Evolutionary conservation across 2,113 vertebrate genomes (phyloP), one percentile per base, ranked within the genome.

Genomic region (Syngnathus scovelli): DNA sequence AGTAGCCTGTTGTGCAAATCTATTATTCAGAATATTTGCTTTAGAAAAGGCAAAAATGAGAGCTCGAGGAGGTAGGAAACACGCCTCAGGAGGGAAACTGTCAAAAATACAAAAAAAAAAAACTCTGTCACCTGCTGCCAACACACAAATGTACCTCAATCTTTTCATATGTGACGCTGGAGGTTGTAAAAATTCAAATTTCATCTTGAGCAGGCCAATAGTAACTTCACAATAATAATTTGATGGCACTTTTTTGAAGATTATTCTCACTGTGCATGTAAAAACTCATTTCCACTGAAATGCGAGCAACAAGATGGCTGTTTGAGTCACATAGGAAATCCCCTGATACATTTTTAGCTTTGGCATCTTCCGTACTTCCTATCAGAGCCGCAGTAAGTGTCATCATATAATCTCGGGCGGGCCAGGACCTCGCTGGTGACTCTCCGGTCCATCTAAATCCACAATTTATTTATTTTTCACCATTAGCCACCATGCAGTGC

Each of bases 241-340:
- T 33, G 27, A 33, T 33, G 27, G 27, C 27, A 33, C 27, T 3
- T 33, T 33, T 33, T 33, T 3, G 27, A 33, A 33, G 27, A 33
- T 33, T 33, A 3, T 33, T 46, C 43, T 46, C 4, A 16, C 5
- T 16, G 44, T 46, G 15, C 15, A 46, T 16, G 27, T 9, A 41
- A 41, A 41, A 9, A 41, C 39, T 1, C 1, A 41, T 41, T 9
- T 41, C 39, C 39, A 6, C 6, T 41, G 70, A 65, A 66, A 82
- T 67, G 69, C 78, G 10, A 81, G 83, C 78, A 80, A 85, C 81
- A 68, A 75, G 65, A 69, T 44, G 12, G 36, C 18, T 11, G 54
- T 37, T 63, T 86, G 87, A 88, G 80, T 87, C 86, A 89, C 75
- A 61, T 54, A 88, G 85, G 83, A 86, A 85, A 85, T 85, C 79